A percentile compares a stretch with the other conserved stretches of the same genome.
These are phyloP conservation scores for Tauraco hartlaubi DNA, from an alignment of 2,797 vertebrate genomes.

Conservation along the genomic window DNA sequence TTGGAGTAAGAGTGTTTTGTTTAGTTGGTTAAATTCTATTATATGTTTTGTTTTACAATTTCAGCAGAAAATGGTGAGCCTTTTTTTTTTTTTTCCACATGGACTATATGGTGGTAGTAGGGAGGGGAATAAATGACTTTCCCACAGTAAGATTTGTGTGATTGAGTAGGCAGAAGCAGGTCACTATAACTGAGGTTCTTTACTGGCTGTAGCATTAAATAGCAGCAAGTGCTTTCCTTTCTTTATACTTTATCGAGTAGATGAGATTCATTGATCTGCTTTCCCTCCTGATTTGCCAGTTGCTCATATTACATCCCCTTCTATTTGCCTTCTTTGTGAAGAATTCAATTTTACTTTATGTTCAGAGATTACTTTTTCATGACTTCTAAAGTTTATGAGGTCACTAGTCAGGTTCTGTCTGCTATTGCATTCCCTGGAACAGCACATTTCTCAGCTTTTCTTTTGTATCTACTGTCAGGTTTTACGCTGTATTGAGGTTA, in stretches of 20 bases:
- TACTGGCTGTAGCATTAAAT: neutral
- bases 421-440: neutral
- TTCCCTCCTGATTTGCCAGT: conserved; percentile 1
- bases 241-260: neutral
- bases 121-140: neutral
- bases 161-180: neutral
- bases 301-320: neutral
- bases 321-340: conserved; percentile 11
- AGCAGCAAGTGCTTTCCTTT: conserved; percentile 2
- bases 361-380: conserved; percentile 11
- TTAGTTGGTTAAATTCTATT: neutral
- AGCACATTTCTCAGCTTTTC: neutral
- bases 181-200: neutral
- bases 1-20: neutral
- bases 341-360: conserved; percentile 2
- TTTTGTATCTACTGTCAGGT: neutral
- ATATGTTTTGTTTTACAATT: neutral
- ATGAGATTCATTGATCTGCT: conserved; percentile 37
- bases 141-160: neutral
- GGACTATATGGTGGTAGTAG: neutral
- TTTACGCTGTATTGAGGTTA: neutral
- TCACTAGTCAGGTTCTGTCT: neutral
- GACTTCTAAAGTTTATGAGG: conserved; percentile 10
- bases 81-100: neutral
- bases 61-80: neutral